Percentiles rank a stretch among this genome's conserved stretches.
These are phyloP conservation scores for Prietella phreatophila DNA, from an alignment of 2,113 vertebrate species.

Conservation along the genomic window DNA sequence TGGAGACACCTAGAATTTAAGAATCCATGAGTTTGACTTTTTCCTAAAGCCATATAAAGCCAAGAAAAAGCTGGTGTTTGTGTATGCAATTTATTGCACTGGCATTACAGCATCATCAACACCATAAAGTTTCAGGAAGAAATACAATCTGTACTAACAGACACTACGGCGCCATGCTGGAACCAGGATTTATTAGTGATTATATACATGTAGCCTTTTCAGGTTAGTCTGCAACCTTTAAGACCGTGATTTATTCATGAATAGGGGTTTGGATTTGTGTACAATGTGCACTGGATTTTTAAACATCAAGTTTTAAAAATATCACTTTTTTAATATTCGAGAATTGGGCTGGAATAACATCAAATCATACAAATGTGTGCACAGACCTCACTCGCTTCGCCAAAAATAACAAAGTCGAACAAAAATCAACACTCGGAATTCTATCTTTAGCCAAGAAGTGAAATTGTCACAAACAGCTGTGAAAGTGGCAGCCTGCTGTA, in stretches of 20 bases:
- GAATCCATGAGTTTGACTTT: background rate
- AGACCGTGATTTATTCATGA: slow-evolving; percentile 59
- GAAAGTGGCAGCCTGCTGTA: slow-evolving; percentile 10
- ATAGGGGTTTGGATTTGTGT: slow-evolving; percentile 50
- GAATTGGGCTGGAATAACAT: background rate
- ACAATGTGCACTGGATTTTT: background rate
- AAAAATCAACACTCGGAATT: background rate
- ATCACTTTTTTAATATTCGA: background rate
- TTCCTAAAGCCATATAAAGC: slow-evolving; percentile 31
- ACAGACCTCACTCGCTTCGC: background rate
- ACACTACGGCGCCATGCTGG: background rate
- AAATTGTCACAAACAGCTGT: slow-evolving; percentile 22
- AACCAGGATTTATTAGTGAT: slow-evolving; percentile 34
- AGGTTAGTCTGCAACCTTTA: slow-evolving; percentile 49
- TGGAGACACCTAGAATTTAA: background rate
- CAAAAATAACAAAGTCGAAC: background rate
- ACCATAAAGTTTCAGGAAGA: background rate
- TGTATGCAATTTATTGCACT: slow-evolving; percentile 14
- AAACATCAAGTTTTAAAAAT: background rate
- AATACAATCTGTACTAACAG: background rate
- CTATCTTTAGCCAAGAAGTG: slow-evolving; percentile 22
- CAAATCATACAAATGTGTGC: background rate
- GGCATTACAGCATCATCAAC: slow-evolving; percentile 1
- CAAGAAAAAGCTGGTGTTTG: background rate
- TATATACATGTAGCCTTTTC: slow-evolving; percentile 53